These are phyloP conservation scores for Chamaetylas fuelleborni DNA, from an alignment of 2,113 vertebrate genomes.

Conservation along the genomic window DNA sequence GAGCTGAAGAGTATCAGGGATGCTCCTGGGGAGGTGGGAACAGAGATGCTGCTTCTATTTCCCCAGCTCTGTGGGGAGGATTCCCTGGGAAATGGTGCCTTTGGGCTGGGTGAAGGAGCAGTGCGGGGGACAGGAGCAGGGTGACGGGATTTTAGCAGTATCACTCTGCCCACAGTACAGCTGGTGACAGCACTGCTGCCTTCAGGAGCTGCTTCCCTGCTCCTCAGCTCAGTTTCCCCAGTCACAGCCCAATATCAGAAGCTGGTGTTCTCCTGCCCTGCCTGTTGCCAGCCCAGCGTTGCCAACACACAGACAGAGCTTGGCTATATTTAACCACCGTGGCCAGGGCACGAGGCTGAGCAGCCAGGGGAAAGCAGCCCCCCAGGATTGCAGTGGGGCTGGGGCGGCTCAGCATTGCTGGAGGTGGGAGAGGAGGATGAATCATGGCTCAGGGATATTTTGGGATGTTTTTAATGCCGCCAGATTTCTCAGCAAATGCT, in stretches of 20 bases:
- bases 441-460: slow-evolving; percentile 20
- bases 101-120: not conserved
- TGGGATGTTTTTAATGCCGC: not conserved
- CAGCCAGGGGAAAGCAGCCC: not conserved
- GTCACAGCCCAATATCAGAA: rapidly evolving
- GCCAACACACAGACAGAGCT: not conserved
- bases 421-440: not conserved
- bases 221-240: not conserved
- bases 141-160: not conserved
- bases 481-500: slow-evolving; percentile 11
- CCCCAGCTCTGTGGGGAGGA: not conserved
- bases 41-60: not conserved
- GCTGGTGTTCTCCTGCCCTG: not conserved
- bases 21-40: not conserved
- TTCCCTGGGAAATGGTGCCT: not conserved
- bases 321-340: not conserved
- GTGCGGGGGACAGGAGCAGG: not conserved
- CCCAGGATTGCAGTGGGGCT: not conserved
- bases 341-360: not conserved
- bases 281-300: not conserved
- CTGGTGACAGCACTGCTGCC: not conserved
- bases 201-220: not conserved
- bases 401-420: not conserved
- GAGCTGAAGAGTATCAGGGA: not conserved
- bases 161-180: not conserved